phyloP scores from a whole-genome alignment of 2,113 vertebrate species.

The Mus pahari region DNA sequence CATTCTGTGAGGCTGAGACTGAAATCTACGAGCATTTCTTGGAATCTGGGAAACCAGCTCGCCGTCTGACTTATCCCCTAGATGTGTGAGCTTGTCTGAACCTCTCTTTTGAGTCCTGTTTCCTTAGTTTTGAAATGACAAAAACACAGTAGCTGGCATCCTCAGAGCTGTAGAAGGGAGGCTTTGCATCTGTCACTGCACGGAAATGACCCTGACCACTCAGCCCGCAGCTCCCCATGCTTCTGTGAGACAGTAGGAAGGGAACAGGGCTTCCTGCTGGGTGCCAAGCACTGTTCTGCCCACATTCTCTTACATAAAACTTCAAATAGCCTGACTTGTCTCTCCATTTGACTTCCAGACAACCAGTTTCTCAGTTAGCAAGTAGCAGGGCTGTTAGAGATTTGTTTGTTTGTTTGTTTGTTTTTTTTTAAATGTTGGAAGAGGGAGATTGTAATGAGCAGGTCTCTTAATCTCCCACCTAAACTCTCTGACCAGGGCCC shows the following conservation, averaged over 20 bases:
- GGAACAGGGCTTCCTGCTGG: neutral
- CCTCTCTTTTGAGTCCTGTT: slow-evolving; percentile 54
- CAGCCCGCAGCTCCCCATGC: neutral
- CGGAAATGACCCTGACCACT: neutral
- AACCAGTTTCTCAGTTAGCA: slow-evolving; percentile 55
- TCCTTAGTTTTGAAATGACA: slow-evolving; percentile 62
- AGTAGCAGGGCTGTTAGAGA: neutral
- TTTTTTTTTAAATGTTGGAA: neutral
- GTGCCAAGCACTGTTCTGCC: neutral
- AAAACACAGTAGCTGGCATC: slow-evolving; percentile 28
- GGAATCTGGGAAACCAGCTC: neutral
- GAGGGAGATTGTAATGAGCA: neutral
- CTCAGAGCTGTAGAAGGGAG: slow-evolving; percentile 26
- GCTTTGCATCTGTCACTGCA: neutral
- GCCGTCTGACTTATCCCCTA: neutral
- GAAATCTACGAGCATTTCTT: neutral
- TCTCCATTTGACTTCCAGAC: neutral
- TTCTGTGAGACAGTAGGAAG: neutral
- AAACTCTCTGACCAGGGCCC: neutral
- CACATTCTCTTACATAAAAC: neutral
- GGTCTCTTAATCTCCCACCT: neutral
- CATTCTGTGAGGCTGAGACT: neutral
- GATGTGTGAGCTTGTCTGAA: slow-evolving; percentile 44
- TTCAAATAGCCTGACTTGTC: neutral
- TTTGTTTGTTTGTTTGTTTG: too few relatives aligned